Evolutionary conservation across 53 echinoderm and acorn worm genomes (phyloP).

Genomic region (Echinarachnius parma): DNA sequence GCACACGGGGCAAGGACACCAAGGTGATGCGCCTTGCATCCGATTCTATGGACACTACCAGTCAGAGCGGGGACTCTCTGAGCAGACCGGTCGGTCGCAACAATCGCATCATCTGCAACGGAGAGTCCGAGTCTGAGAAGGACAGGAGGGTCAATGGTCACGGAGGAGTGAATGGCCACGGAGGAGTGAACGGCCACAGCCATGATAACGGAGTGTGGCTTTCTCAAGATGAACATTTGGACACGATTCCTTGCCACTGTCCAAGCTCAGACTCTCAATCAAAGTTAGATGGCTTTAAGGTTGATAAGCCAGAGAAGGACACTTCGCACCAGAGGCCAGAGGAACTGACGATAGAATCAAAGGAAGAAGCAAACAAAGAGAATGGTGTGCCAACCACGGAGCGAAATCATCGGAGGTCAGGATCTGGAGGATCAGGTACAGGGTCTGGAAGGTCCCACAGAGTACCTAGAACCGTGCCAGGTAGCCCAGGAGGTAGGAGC

Average conservation of each 20-base stretch:
- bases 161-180: conserved; percentile 37
- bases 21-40: conserved; percentile 98
- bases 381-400: conserved; percentile 35
- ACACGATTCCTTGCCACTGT: conserved; percentile 44
- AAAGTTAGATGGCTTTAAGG: not conserved
- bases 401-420: conserved; percentile 29
- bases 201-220: no score
- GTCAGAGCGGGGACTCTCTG: conserved; percentile 90
- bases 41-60: conserved; percentile 97
- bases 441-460: conserved; percentile 56
- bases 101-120: conserved; percentile 46
- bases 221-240: conserved; percentile 47
- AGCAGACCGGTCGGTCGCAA: conserved; percentile 72
- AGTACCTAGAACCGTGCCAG: conserved; percentile 91
- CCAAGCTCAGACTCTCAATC: conserved; percentile 22
- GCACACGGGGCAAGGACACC: conserved; percentile 91
- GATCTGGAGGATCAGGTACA: conserved; percentile 31
- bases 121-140: conserved; percentile 35
- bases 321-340: conserved; percentile 22
- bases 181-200: conserved; percentile 35
- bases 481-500: conserved; percentile 82
- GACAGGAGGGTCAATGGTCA: conserved; percentile 36
- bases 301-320: conserved; percentile 44
- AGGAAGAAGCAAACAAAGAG: conserved; percentile 43
- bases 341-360: conserved; percentile 17